These are phyloP conservation scores for Raja brachyura DNA, from an alignment of 2,113 vertebrate genomes.

Conservation along the genomic window DNA sequence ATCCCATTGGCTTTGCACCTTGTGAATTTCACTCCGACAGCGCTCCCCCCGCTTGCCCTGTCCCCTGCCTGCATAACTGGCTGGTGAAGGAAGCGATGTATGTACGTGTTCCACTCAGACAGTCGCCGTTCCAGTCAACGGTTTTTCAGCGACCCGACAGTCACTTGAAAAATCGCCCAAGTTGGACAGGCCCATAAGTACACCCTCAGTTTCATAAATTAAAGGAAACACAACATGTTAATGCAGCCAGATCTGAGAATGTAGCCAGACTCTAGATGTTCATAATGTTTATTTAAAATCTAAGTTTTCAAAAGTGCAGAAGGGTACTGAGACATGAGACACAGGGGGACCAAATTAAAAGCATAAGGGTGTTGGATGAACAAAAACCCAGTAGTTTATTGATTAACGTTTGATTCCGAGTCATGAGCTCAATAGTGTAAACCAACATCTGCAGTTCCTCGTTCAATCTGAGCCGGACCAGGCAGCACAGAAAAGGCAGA, in stretches of 20 bases:
- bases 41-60: no score
- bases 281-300: background rate
- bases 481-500: background rate
- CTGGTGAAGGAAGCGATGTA: no score
- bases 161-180: no score
- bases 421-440: background rate
- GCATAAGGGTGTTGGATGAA: background rate
- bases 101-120: no score
- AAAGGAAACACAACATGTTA: background rate
- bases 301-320: background rate
- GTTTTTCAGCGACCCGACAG: no score
- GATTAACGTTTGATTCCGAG: background rate
- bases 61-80: no score
- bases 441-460: no score
- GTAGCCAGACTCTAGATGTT: background rate
- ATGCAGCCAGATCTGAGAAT: background rate
- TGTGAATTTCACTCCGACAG: no score
- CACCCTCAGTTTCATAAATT: background rate
- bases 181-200: no score
- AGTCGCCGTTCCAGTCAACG: no score
- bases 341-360: background rate
- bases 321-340: background rate
- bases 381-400: background rate
- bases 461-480: background rate
- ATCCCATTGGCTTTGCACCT: no score